These are phyloP conservation scores for Lumbricus terrestris DNA, from an alignment of 2,888 invertebrate genomes.

Conservation along the genomic window DNA sequence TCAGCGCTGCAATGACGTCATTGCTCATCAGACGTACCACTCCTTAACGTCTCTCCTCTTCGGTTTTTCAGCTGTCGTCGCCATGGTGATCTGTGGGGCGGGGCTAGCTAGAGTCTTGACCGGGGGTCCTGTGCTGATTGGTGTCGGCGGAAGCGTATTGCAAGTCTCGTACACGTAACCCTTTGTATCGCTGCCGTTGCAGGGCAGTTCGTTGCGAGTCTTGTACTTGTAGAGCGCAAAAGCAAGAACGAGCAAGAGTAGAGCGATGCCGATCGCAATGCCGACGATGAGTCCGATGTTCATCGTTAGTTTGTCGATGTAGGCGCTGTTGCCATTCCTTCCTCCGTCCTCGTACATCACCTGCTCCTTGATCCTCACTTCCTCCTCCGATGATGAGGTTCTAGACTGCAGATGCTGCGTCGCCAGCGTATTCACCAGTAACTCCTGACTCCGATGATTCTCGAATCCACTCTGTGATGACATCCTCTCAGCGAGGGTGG, in stretches of 20 bases:
- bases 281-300: constrained; percentile 70
- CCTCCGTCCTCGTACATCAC: constrained; percentile 15
- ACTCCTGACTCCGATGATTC: background rate
- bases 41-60: constrained; percentile 32
- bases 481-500: background rate
- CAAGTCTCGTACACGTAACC: background rate
- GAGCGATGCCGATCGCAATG: constrained; percentile 86
- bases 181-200: constrained; percentile 15
- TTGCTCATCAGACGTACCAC: constrained; percentile 25
- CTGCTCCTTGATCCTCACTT: background rate
- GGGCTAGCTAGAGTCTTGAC: background rate
- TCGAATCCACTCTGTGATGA: background rate
- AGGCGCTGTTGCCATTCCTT: background rate
- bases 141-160: constrained; percentile 3
- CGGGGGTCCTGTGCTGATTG: background rate
- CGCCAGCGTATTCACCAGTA: background rate
- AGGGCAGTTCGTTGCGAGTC: constrained; percentile 15
- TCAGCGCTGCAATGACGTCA: no score
- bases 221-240: constrained; percentile 62
- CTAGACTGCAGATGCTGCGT: background rate
- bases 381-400: no score
- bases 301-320: constrained; percentile 23
- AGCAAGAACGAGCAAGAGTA: constrained; percentile 80
- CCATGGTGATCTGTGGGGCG: constrained; percentile 5
- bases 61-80: constrained; percentile 13